These are phyloP conservation scores for Charanyca ferruginea DNA, from an alignment of 2,888 invertebrate species.

Conservation along the genomic window DNA sequence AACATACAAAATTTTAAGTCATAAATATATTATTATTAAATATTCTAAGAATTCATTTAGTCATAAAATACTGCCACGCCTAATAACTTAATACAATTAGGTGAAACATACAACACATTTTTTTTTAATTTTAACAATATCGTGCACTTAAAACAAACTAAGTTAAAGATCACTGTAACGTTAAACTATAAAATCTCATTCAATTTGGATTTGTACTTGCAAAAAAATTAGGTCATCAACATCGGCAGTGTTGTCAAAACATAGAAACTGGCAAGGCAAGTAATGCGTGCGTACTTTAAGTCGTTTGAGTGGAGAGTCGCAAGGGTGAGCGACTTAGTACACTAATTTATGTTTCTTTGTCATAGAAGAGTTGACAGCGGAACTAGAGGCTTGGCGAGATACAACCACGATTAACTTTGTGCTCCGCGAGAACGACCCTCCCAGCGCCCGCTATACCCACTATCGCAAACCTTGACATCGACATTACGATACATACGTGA, in stretches of 20 bases:
- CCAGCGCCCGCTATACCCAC: constrained; percentile 66
- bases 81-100: constrained; percentile 89
- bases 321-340: constrained; percentile 69
- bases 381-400: constrained; percentile 73
- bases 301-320: constrained; percentile 73
- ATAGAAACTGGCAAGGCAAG: constrained; percentile 91
- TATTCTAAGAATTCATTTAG: constrained; percentile 81
- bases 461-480: constrained; percentile 67
- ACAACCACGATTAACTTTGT: constrained; percentile 81
- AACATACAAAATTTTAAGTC: constrained; percentile 87
- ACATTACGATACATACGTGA: constrained; percentile 67
- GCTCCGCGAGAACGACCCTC: constrained; percentile 77
- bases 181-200: constrained; percentile 90
- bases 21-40: constrained; percentile 88
- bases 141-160: constrained; percentile 90
- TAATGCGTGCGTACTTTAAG: constrained; percentile 88
- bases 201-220: constrained; percentile 91
- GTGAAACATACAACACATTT: constrained; percentile 89
- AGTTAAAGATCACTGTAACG: constrained; percentile 89
- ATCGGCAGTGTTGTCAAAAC: constrained; percentile 88
- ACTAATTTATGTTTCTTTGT: constrained; percentile 86
- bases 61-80: constrained; percentile 88
- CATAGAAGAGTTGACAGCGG: constrained; percentile 88
- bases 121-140: constrained; percentile 87
- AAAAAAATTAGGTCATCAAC: constrained; percentile 86